Conservation (phyloP, 2,888 invertebrate genomes). For the Gastracanthus pulcherrimus region DNA sequence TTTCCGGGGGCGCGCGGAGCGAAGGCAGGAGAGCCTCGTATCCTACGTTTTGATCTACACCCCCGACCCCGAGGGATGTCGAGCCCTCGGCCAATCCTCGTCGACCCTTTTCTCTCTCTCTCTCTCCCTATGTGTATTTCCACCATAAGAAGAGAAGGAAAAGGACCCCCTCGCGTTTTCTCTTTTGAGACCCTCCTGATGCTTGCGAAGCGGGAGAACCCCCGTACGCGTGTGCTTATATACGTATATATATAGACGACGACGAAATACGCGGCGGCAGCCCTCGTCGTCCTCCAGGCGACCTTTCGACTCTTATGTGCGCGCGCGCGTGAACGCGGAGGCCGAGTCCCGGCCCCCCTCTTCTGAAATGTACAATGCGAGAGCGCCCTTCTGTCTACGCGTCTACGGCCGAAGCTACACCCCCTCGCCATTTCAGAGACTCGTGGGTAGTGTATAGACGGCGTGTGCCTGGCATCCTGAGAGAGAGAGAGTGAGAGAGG, state of each 20-base stretch:
- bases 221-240: neutral
- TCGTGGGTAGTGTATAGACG: too few relatives aligned
- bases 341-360: slow-evolving; percentile 16
- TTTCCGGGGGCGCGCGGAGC: neutral
- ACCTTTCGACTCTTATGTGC: slow-evolving; percentile 55
- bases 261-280: too few relatives aligned
- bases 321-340: slow-evolving; percentile 17
- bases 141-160: slow-evolving; percentile 56
- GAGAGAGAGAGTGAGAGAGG: neutral
- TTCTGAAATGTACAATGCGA: slow-evolving; percentile 29
- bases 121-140: neutral
- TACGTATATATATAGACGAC: too few relatives aligned
- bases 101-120: slow-evolving; percentile 38
- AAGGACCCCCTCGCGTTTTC: slow-evolving; percentile 40
- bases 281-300: slow-evolving; percentile 47
- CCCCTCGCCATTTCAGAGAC: slow-evolving; percentile 12
- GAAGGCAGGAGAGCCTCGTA: neutral
- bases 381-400: slow-evolving; percentile 40
- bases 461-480: slow-evolving; percentile 21
- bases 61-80: slow-evolving; percentile 5
- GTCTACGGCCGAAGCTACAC: too few relatives aligned
- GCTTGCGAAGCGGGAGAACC: slow-evolving; percentile 6
- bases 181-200: slow-evolving; percentile 46
- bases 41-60: slow-evolving; percentile 55
- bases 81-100: slow-evolving; percentile 56